phyloP scores from a whole-genome alignment of 2,888 invertebrate genomes.

The Amblyteles armatorius region DNA sequence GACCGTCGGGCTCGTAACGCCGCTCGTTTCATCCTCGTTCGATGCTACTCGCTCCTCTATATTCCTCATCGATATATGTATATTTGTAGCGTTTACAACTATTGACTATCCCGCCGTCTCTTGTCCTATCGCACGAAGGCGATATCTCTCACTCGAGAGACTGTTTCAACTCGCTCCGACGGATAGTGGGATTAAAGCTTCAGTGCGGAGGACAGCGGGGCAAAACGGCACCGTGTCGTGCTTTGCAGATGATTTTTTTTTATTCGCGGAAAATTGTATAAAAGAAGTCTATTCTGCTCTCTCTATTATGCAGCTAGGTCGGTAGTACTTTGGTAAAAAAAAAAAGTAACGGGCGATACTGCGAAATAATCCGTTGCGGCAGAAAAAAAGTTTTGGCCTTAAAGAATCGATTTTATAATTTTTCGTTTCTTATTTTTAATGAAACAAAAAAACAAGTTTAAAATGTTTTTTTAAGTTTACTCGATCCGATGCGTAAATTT shows the following conservation, averaged over 20 bases:
- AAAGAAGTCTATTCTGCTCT: too few relatives aligned
- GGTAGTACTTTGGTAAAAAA: too few relatives aligned
- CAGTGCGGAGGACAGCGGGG: neutral
- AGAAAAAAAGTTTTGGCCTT: too few relatives aligned
- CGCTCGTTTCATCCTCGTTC: constrained; percentile 41
- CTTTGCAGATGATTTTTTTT: neutral
- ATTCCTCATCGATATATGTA: neutral
- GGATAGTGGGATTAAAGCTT: neutral
- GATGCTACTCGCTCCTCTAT: neutral
- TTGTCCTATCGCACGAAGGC: neutral
- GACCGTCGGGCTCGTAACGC: constrained; percentile 33
- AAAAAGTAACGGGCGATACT: too few relatives aligned
- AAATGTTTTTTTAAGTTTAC: too few relatives aligned
- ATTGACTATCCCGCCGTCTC: neutral
- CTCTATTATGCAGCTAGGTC: too few relatives aligned
- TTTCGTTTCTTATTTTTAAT: too few relatives aligned
- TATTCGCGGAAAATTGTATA: neutral
- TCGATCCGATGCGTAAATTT: too few relatives aligned
- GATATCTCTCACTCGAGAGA: constrained; percentile 9
- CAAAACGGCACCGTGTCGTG: neutral
- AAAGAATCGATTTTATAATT: too few relatives aligned
- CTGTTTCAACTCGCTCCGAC: constrained; percentile 1
- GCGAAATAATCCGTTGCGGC: too few relatives aligned
- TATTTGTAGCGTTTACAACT: neutral
- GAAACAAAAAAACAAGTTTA: too few relatives aligned